Evolutionary conservation across 2,113 vertebrate species (phyloP).

Genomic region (Oncorhynchus masou): DNA sequence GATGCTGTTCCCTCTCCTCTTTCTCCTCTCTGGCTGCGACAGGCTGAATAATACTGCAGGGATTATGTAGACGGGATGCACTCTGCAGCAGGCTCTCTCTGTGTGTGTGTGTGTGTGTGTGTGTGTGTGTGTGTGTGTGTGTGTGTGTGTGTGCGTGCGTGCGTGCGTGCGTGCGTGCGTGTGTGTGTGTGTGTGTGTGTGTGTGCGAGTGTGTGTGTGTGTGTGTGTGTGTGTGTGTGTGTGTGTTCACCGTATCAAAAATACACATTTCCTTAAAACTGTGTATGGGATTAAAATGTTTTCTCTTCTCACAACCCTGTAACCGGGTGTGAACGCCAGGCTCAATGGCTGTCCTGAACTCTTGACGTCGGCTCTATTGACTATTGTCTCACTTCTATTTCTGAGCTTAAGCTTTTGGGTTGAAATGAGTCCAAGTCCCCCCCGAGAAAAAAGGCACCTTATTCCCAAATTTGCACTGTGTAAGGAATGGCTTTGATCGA

Average conservation of each 20-base stretch:
- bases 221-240: background rate
- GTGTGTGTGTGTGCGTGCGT: too few relatives aligned
- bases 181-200: too few relatives aligned
- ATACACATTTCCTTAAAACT: slow-evolving; percentile 60
- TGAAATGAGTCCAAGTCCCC: slow-evolving; percentile 13
- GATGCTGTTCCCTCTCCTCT: slow-evolving; percentile 38
- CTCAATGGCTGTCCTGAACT: slow-evolving; percentile 60
- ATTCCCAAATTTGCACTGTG: too few relatives aligned
- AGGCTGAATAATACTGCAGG: slow-evolving; percentile 52
- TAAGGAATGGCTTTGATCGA: too few relatives aligned
- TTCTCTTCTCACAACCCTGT: slow-evolving; percentile 21
- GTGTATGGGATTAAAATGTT: slow-evolving; percentile 66
- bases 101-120: slow-evolving; percentile 20
- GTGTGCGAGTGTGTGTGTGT: too few relatives aligned
- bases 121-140: too few relatives aligned
- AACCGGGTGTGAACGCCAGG: slow-evolving; percentile 44
- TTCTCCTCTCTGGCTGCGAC: slow-evolving; percentile 27
- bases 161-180: too few relatives aligned
- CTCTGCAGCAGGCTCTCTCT: slow-evolving; percentile 40
- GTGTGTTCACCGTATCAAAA: slow-evolving; percentile 54
- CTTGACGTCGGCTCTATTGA: slow-evolving; percentile 34
- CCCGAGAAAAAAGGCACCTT: too few relatives aligned
- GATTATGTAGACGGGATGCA: slow-evolving; percentile 57
- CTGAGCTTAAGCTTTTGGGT: slow-evolving; percentile 18
- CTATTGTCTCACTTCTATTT: slow-evolving; percentile 42